These are phyloP conservation scores for Antedon mediterranea DNA, from an alignment of 53 echinoderm and acorn worm species.

Conservation along the genomic window DNA sequence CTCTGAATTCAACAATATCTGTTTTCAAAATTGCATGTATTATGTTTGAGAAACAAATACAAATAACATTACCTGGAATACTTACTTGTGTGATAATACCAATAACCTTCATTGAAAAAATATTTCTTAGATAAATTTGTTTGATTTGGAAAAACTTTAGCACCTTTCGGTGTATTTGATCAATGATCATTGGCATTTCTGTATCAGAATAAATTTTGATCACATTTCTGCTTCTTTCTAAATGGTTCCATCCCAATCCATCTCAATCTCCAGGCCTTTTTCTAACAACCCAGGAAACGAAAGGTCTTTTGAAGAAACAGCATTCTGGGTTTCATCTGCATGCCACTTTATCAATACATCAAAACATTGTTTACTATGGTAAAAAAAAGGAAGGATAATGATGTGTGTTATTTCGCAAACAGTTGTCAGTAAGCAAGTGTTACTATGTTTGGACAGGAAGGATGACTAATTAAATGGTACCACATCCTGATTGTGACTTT, in stretches of 20 bases:
- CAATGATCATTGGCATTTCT: not conserved
- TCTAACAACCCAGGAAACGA: not conserved
- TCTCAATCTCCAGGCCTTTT: slow-evolving; percentile 5
- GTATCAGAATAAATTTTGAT: not conserved
- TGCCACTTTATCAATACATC: slow-evolving; percentile 18
- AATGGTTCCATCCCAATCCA: slow-evolving; percentile 6
- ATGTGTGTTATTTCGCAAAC: not conserved
- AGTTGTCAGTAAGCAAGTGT: not conserved
- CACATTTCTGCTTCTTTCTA: slow-evolving; percentile 6
- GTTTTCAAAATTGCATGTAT: no score
- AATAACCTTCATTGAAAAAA: no score
- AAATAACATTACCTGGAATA: no score
- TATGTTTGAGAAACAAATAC: no score
- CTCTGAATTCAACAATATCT: no score
- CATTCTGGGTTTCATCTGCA: slow-evolving; percentile 8
- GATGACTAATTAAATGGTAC: no score
- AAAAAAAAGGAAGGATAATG: not conserved
- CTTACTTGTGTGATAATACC: no score
- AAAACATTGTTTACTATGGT: not conserved
- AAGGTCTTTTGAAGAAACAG: slow-evolving; percentile 4
- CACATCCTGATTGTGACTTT: no score
- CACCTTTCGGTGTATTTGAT: not conserved
- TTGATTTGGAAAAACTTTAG: no score
- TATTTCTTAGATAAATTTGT: no score
- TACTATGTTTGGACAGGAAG: no score